Conservation (phyloP, 2,113 vertebrate genomes). For the Neofelis nebulosa region DNA sequence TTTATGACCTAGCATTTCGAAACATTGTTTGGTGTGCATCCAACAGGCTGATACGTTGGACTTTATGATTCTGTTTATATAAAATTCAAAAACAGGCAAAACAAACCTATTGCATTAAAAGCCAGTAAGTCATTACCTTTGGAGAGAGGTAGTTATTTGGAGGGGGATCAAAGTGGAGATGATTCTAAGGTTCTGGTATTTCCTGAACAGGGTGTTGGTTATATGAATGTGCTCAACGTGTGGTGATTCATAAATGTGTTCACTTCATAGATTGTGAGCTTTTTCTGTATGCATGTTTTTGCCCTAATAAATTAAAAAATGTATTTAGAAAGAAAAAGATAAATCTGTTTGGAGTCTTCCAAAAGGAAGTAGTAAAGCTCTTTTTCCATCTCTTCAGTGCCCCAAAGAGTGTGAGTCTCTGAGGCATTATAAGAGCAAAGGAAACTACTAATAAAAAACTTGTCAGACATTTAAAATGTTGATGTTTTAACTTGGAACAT, state of each 20-base stretch:
- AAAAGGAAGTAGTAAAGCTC: not conserved
- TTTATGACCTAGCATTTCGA: not conserved
- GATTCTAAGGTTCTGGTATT: not conserved
- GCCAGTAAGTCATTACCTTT: not conserved
- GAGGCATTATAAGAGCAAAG: not conserved
- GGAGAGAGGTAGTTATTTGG: not conserved
- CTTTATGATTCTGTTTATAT: not conserved
- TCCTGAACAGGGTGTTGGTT: conserved; percentile 25
- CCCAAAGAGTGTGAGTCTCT: not conserved
- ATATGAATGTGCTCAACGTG: not conserved
- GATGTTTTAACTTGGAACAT: not conserved
- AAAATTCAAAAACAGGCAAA: not conserved
- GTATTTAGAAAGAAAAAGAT: not conserved
- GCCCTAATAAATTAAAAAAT: not conserved
- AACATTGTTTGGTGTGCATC: not conserved
- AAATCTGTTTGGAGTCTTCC: not conserved
- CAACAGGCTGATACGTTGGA: not conserved
- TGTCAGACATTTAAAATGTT: not conserved
- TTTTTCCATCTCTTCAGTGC: not conserved
- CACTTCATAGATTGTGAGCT: not conserved
- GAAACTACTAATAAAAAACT: not conserved
- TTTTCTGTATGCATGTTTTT: not conserved
- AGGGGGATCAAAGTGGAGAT: not conserved
- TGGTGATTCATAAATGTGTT: not conserved
- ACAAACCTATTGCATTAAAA: not conserved